A percentile compares a stretch with the other conserved stretches of the same genome.
These are phyloP conservation scores for Pelmatolapia mariae DNA, from an alignment of 2,113 vertebrate species.

Conservation along the genomic window DNA sequence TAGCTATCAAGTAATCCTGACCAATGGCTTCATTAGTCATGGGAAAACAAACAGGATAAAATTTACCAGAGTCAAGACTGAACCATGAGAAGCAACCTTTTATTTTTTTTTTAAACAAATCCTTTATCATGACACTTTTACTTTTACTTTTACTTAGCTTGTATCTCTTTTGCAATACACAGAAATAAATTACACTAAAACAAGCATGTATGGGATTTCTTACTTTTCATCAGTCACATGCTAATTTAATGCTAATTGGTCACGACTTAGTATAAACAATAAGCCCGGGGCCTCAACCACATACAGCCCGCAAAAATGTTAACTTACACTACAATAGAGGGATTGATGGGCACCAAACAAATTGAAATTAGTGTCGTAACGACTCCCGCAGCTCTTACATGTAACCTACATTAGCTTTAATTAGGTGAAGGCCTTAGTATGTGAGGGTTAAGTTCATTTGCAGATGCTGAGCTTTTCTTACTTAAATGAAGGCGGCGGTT, in stretches of 20 bases:
- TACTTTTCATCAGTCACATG: slow-evolving; percentile 17
- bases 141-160: neutral
- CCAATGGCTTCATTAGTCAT: neutral
- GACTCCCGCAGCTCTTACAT: neutral
- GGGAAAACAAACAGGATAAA: neutral
- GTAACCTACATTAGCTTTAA: slow-evolving; percentile 13
- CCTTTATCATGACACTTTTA: neutral
- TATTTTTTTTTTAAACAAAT: neutral
- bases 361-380: slow-evolving; percentile 40
- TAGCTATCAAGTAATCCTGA: neutral
- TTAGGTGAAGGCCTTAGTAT: neutral
- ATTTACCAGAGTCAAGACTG: neutral
- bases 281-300: neutral
- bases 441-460: slow-evolving; percentile 11
- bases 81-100: neutral
- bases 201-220: neutral
- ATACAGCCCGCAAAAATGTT: slow-evolving; percentile 17
- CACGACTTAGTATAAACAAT: slow-evolving; percentile 28
- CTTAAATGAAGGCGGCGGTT: slow-evolving; percentile 9
- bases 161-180: neutral
- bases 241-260: slow-evolving; percentile 32
- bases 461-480: slow-evolving; percentile 30
- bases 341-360: slow-evolving; percentile 32
- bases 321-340: slow-evolving; percentile 44
- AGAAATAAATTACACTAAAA: neutral